Percentiles rank a stretch among this genome's conserved stretches.
phyloP scores from a whole-genome alignment of 2,113 vertebrate genomes.

The Hippocampus barbouri region DNA sequence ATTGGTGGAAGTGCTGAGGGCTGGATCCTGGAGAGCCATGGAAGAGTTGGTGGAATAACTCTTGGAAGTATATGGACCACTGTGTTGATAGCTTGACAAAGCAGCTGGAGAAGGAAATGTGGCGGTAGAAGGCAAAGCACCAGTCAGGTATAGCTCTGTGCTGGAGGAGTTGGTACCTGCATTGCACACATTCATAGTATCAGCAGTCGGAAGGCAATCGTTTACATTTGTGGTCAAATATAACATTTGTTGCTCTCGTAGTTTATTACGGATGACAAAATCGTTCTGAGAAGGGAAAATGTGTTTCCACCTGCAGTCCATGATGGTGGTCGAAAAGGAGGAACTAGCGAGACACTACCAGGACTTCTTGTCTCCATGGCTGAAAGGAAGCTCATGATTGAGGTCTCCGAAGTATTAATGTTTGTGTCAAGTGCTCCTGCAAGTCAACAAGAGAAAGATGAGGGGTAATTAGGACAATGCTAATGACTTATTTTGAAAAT shows the following conservation, averaged over 20 bases:
- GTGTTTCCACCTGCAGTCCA: conserved; percentile 86
- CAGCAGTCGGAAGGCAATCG: neutral
- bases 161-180: conserved; percentile 89
- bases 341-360: conserved; percentile 86
- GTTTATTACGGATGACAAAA: neutral
- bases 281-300: neutral
- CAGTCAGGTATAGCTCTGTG: conserved; percentile 90
- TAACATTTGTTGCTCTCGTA: neutral
- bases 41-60: conserved; percentile 85
- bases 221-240: neutral
- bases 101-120: conserved; percentile 86
- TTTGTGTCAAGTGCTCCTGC: conserved; percentile 86
- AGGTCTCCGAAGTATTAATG: conserved; percentile 87
- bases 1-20: conserved; percentile 88
- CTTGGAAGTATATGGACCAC: conserved; percentile 84
- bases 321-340: conserved; percentile 89
- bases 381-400: conserved; percentile 94
- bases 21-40: conserved; percentile 84
- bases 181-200: conserved; percentile 22
- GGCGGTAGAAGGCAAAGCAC: conserved; percentile 88
- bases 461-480: conserved; percentile 1
- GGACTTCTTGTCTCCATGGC: conserved; percentile 88
- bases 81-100: conserved; percentile 88
- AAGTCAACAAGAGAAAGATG: conserved; percentile 65
- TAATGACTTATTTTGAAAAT: neutral